These are phyloP conservation scores for Micromussa lordhowensis DNA, from an alignment of 92 coral and sea anemone species.

Conservation along the genomic window DNA sequence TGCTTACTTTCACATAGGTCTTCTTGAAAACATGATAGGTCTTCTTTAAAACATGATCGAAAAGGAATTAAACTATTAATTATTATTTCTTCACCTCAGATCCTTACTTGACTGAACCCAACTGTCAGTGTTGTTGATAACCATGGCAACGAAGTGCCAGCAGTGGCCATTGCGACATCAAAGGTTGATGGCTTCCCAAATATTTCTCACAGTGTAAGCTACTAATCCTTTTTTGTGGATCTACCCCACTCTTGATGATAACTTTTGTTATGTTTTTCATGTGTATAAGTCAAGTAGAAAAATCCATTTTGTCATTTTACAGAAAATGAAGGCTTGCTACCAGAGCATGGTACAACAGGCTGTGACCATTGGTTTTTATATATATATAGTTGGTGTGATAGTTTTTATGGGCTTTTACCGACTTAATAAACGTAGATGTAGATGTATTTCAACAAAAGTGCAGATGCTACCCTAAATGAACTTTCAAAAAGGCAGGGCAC, in stretches of 20 bases:
- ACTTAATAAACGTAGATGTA: no score
- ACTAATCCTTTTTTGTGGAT: background rate
- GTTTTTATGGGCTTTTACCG: no score
- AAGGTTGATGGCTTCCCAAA: conserved; percentile 33
- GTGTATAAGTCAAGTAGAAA: background rate
- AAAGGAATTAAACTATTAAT: background rate
- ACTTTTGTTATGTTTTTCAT: no score
- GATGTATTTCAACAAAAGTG: conserved; percentile 3
- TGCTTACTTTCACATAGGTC: background rate
- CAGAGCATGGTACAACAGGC: background rate
- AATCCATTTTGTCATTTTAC: conserved; percentile 3
- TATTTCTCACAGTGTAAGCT: conserved; percentile 35
- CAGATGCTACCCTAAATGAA: background rate
- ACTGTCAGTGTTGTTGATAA: background rate
- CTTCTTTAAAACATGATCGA: background rate
- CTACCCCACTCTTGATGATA: background rate
- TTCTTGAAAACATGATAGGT: background rate
- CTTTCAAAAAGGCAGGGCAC: conserved; percentile 6
- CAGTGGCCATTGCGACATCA: conserved; percentile 27
- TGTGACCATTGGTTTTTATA: conserved; percentile 1
- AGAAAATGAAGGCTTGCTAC: conserved; percentile 7
- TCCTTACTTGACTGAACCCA: conserved; percentile 32
- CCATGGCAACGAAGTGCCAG: conserved; percentile 30
- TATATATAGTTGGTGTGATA: no score
- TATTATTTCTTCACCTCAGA: background rate